A percentile compares a stretch with the other conserved stretches of the same genome.
Evolutionary conservation across 1,140 invertebrate species (phyloP).

Genomic region (Hypothenemus hampei): DNA sequence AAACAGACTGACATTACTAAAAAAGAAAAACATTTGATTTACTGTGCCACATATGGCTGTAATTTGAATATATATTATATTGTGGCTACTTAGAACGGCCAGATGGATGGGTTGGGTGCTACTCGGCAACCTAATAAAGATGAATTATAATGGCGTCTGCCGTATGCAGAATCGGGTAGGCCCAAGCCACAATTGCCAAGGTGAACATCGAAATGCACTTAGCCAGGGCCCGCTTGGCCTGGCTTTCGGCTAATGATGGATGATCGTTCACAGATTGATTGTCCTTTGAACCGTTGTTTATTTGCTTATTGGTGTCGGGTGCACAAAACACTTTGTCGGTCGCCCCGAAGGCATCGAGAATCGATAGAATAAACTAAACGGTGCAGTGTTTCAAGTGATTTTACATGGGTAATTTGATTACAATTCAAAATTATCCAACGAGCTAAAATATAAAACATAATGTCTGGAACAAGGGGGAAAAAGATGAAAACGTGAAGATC

Average conservation of each 20-base stretch:
- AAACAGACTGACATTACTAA: no score
- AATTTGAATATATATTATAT: no score
- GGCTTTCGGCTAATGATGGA: conserved; percentile 21
- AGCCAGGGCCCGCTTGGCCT: background rate
- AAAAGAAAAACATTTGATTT: no score
- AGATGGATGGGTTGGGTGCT: background rate
- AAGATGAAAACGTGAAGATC: no score
- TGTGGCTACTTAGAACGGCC: no score
- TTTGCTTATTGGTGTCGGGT: conserved; percentile 16
- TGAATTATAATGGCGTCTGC: conserved; percentile 23
- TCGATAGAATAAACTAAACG: background rate
- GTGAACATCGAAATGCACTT: conserved; percentile 29
- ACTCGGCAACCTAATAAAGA: conserved; percentile 21
- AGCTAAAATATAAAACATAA: no score
- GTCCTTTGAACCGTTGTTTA: conserved; percentile 14
- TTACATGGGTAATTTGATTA: background rate
- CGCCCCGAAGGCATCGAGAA: background rate
- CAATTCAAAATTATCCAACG: background rate
- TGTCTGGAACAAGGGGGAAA: no score
- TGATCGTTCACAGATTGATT: conserved; percentile 23
- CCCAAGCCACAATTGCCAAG: conserved; percentile 13
- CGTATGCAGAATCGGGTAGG: conserved; percentile 21
- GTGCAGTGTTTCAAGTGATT: background rate
- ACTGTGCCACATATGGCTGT: no score
- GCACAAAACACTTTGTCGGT: conserved; percentile 16